A percentile compares a stretch with the other conserved stretches of the same genome.
Conservation (phyloP, 2,113 vertebrate genomes). For the Oreochromis aureus region DNA sequence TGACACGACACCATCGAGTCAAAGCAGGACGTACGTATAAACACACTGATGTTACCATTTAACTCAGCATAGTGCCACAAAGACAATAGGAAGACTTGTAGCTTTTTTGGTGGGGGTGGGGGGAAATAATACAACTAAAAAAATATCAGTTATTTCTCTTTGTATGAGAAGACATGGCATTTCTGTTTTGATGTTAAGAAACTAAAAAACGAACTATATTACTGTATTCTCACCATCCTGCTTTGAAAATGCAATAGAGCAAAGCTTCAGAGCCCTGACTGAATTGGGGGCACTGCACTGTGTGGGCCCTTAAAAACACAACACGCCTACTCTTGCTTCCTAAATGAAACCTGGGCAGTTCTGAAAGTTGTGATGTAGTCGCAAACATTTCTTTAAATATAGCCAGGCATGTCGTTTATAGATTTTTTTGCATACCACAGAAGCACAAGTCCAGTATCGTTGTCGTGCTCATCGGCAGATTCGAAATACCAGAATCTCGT, state of each 20-base stretch:
- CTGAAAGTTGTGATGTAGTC: neutral
- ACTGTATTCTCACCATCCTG: neutral
- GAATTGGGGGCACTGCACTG: neutral
- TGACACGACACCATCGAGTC: neutral
- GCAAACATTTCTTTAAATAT: constrained; percentile 16
- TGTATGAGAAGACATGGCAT: neutral
- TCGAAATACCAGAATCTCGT: neutral
- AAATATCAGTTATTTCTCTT: neutral
- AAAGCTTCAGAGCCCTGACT: neutral
- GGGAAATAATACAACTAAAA: neutral
- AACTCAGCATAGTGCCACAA: neutral
- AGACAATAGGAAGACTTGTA: neutral
- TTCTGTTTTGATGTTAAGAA: neutral
- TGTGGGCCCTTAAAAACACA: constrained; percentile 28
- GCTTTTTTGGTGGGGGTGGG: neutral
- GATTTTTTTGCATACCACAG: neutral
- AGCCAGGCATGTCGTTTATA: neutral
- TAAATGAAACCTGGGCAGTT: neutral
- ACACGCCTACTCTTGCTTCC: constrained; percentile 22
- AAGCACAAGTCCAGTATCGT: neutral
- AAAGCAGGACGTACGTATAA: neutral
- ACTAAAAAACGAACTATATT: neutral
- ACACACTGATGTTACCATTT: neutral
- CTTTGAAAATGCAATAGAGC: neutral
- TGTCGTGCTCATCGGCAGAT: neutral